Evolutionary conservation across 2,797 vertebrate genomes (phyloP).

Genomic region (Anguilla pacifica): DNA sequence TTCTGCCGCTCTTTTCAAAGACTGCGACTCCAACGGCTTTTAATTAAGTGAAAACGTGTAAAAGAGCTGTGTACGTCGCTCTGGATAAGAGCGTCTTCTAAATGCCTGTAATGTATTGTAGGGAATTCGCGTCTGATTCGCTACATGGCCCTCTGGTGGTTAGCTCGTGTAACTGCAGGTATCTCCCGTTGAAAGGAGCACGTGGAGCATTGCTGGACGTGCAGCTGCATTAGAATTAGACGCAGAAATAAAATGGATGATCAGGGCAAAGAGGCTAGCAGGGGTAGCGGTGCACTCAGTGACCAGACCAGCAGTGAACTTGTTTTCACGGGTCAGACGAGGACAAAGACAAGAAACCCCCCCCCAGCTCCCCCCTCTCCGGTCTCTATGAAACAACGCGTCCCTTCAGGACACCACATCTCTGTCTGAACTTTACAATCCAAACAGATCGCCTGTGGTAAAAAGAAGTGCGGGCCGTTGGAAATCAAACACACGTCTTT

Average conservation of each 20-base stretch:
- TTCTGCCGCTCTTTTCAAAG: not conserved
- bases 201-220: not conserved
- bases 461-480: not conserved
- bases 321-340: not conserved
- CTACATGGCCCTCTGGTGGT: not conserved
- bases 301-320: not conserved
- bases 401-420: not conserved
- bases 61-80: no score
- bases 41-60: no score
- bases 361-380: not conserved
- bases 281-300: not conserved
- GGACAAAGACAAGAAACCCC: not conserved
- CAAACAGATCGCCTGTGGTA: not conserved
- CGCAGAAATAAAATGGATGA: not conserved
- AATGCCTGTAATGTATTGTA: not conserved
- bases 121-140: not conserved
- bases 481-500: not conserved
- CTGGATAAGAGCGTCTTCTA: no score
- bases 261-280: not conserved
- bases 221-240: not conserved
- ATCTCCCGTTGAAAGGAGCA: not conserved
- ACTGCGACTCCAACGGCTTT: not conserved
- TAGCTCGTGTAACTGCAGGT: not conserved
- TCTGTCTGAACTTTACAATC: constrained; percentile 1
- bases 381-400: not conserved